Conservation (phyloP, 2,113 vertebrate genomes). For the Ageneiosus marmoratus region DNA sequence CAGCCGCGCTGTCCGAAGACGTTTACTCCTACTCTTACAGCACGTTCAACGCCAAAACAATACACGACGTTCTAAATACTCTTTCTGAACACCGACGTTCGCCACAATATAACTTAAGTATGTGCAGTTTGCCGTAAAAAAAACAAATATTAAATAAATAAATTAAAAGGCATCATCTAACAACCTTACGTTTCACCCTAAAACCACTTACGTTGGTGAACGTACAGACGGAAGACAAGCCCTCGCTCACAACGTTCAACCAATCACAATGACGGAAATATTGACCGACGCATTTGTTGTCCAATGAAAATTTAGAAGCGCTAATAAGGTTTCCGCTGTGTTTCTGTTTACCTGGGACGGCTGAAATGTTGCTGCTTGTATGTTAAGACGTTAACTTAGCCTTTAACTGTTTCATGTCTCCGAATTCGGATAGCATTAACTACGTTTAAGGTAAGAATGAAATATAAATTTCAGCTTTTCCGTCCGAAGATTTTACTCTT, state of each 20-base stretch:
- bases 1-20: background rate
- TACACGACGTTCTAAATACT: background rate
- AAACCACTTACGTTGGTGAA: background rate
- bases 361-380: background rate
- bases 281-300: conserved; percentile 47
- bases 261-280: conserved; percentile 50
- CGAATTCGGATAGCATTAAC: conserved; percentile 1
- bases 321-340: conserved; percentile 1
- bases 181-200: background rate
- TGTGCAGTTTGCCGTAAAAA: background rate
- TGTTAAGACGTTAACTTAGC: conserved; percentile 49
- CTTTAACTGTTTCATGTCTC: background rate
- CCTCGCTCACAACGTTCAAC: background rate
- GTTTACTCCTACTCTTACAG: background rate
- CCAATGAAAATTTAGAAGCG: conserved; percentile 56
- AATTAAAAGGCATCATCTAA: background rate
- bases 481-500: too few relatives aligned
- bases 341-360: background rate
- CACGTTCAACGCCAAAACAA: background rate
- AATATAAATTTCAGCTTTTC: background rate
- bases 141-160: background rate
- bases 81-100: background rate
- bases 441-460: conserved; percentile 56
- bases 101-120: too few relatives aligned
- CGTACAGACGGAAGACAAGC: conserved; percentile 21